Conservation (phyloP, 2,888 invertebrate genomes). For the Lutraria lutraria region DNA sequence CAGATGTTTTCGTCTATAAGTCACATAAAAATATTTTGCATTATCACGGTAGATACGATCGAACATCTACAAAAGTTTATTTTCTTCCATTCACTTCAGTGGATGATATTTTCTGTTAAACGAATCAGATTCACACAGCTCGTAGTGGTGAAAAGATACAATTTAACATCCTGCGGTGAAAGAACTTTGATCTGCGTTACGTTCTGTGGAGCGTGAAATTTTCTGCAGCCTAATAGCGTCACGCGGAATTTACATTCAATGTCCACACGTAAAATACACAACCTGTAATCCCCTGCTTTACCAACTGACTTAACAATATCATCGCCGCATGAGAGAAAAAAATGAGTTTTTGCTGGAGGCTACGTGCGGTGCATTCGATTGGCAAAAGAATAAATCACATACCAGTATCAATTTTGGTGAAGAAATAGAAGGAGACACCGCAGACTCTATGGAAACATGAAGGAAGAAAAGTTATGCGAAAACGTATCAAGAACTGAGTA, state of each 20-base stretch:
- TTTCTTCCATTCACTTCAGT: not conserved
- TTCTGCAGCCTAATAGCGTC: conserved; percentile 43
- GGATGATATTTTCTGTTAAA: conserved; percentile 11
- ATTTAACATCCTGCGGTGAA: conserved; percentile 40
- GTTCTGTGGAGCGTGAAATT: conserved; percentile 45
- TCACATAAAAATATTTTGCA: no score
- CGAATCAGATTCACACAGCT: conserved; percentile 4
- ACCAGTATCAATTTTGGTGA: not conserved
- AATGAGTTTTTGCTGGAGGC: not conserved
- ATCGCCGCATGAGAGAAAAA: not conserved
- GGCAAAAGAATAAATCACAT: not conserved
- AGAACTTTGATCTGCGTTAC: conserved; percentile 46
- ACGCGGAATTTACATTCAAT: conserved; percentile 42
- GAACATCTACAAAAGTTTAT: not conserved
- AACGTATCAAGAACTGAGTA: not conserved
- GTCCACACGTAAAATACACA: conserved; percentile 5
- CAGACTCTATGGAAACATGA: not conserved
- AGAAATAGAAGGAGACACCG: not conserved
- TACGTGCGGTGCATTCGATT: conserved; percentile 12
- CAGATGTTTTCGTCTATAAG: no score
- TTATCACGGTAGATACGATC: no score
- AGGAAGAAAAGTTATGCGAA: not conserved
- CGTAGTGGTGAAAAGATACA: conserved; percentile 23
- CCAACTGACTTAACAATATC: conserved; percentile 2
- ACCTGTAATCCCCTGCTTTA: not conserved